Evolutionary conservation across 1,140 invertebrate genomes (phyloP), one percentile per base, ranked within the genome.

Genomic region (Neotoxoptera formosana): DNA sequence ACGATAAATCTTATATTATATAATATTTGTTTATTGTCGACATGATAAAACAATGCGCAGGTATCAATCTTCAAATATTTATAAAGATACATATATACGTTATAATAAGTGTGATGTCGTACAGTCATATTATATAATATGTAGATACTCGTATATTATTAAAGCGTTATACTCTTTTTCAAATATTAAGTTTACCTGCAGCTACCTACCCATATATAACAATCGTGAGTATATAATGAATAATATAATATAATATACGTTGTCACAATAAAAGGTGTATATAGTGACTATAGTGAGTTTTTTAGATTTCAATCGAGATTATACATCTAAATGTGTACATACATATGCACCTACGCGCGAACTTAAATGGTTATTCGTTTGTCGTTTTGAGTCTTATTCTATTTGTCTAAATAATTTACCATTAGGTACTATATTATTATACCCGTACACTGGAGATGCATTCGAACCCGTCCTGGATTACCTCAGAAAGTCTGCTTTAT

Each of bases 331-430:
- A 84, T 45, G 41, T 84, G 23, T 45, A 41, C 41, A 67, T n/a
- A n/a, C n/a, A n/a, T 67, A 11, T 76, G 17, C 36, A 23, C 3
- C 9, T 11, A 14, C 21, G 36, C 36, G 45, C 41, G 41, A 7
- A 45, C 83, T 25, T 84, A 23, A 41, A 41, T 41, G 21, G 83
- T 41, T 41, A 41, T 41, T 36, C 23, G 25, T 84, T 67, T 67
- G 60, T 67, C n/a, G 60, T 67, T 67, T 67, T 67, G 60, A n/a
- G n/a, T 67, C n/a, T 67, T 67, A n/a, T n/a, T n/a, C n/a, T 67
- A 67, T 67, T 67, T 67, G n/a, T 67, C n/a, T 67, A n/a, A 67
- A 67, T 67, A 67, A 67, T 67, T 67, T 67, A 67, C 14, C 60
- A 67, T 67, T n/a, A 67, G 1, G n/a, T n/a, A n/a, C 41, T 41